phyloP scores from a whole-genome alignment of 2,888 invertebrate species.

The Cheilosia vulpina region DNA sequence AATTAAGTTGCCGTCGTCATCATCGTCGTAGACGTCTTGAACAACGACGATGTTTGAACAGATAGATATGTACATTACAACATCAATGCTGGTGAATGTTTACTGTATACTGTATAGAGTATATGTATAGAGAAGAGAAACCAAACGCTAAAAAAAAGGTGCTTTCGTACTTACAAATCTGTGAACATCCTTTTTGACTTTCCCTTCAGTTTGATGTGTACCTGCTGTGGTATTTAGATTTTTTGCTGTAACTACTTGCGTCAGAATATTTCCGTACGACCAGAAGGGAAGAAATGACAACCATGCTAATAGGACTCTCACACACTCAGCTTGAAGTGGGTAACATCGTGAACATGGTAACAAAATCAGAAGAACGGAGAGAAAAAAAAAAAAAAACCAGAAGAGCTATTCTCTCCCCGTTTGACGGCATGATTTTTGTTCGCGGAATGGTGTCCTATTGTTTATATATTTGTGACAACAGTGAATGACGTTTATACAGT shows the following conservation, averaged over 20 bases:
- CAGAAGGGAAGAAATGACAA: background rate
- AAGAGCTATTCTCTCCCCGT: background rate
- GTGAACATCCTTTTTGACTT: slow-evolving; percentile 68
- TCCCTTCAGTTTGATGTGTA: slow-evolving; percentile 47
- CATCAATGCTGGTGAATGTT: slow-evolving; percentile 40
- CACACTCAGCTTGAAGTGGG: slow-evolving; percentile 23
- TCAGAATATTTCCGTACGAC: slow-evolving; percentile 21
- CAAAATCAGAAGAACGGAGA: slow-evolving; percentile 5
- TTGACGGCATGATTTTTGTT: background rate
- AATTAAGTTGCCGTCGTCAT: slow-evolving; percentile 63
- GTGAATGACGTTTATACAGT: background rate
- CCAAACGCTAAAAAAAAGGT: slow-evolving; percentile 10
- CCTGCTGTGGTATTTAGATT: slow-evolving; percentile 49
- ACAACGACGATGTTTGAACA: slow-evolving; percentile 32
- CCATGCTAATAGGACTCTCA: slow-evolving; percentile 21
- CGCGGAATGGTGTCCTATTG: background rate
- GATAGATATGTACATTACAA: slow-evolving; percentile 57
- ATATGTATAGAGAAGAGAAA: background rate
- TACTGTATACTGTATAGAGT: background rate
- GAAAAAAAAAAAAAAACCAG: background rate
- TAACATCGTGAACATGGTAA: slow-evolving; percentile 33
- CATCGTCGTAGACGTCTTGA: slow-evolving; percentile 50
- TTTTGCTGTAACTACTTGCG: slow-evolving; percentile 7
- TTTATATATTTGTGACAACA: background rate
- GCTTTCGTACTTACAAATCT: slow-evolving; percentile 70